These are phyloP conservation scores for Peromyscus polionotus DNA, from an alignment of 2,113 vertebrate species.

Conservation along the genomic window DNA sequence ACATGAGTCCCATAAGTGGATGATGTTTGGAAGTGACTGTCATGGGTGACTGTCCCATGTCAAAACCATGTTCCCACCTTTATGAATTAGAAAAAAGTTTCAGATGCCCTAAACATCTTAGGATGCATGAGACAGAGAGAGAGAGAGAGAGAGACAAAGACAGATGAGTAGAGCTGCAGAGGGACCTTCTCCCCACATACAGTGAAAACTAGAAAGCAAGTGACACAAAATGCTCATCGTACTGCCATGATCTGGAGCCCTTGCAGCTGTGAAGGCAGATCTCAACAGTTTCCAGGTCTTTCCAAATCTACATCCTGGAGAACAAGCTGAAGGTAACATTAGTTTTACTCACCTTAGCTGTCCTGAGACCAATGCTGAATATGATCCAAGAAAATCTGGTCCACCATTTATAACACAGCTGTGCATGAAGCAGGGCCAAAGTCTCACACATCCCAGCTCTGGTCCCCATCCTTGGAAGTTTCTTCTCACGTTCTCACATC, in stretches of 20 bases:
- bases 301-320: not conserved
- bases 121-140: not conserved
- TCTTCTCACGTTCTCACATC: conserved; percentile 51
- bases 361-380: conserved; percentile 55
- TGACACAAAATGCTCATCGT: not conserved
- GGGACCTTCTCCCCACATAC: not conserved
- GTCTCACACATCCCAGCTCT: not conserved
- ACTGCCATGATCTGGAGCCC: not conserved
- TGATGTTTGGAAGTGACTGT: not conserved
- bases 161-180: not conserved
- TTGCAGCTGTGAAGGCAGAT: conserved; percentile 28
- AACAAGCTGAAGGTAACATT: conserved; percentile 52
- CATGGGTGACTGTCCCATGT: not conserved
- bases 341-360: conserved; percentile 61
- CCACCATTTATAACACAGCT: conserved; percentile 74
- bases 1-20: not conserved
- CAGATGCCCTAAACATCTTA: not conserved
- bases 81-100: not conserved
- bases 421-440: conserved; percentile 66
- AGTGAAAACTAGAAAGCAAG: not conserved
- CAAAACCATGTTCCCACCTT: not conserved
- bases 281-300: conserved; percentile 6
- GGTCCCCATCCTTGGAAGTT: conserved; percentile 39
- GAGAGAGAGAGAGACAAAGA: not conserved
- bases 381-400: conserved; percentile 46